Conservation (phyloP, 2,113 vertebrate species). For the Zosterops japonicus region DNA sequence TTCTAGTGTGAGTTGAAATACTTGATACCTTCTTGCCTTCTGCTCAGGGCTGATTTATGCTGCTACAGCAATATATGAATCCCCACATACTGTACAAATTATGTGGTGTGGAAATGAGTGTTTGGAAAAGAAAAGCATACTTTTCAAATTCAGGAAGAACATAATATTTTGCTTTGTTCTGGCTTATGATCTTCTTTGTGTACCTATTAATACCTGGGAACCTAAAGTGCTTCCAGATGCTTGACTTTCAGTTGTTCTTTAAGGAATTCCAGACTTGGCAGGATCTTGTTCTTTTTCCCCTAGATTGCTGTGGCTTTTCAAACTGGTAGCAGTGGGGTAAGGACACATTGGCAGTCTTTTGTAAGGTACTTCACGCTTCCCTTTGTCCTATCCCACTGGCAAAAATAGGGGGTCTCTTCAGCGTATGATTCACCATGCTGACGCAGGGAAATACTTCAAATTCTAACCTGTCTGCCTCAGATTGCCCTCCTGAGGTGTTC, state of each 20-base stretch:
- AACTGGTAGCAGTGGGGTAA: neutral
- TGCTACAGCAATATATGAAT: conserved; percentile 27
- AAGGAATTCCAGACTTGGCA: neutral
- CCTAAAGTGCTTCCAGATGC: conserved; percentile 43
- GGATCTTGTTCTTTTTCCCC: neutral
- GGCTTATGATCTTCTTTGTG: conserved; percentile 2
- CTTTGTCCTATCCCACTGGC: neutral
- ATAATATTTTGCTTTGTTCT: conserved; percentile 9
- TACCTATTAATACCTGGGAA: conserved; percentile 34
- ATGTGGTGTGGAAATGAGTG: neutral
- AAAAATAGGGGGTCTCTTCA: neutral
- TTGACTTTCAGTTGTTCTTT: neutral
- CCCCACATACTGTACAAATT: conserved; percentile 23
- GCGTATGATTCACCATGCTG: neutral
- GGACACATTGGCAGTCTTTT: neutral
- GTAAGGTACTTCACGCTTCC: neutral
- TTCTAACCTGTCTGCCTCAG: neutral
- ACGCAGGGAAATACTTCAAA: neutral
- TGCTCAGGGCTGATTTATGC: conserved; percentile 8
- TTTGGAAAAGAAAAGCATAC: conserved; percentile 24
- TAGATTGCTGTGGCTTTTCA: neutral
- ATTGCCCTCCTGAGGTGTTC: neutral
- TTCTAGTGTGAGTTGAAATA: neutral
- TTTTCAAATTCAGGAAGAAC: conserved; percentile 29
- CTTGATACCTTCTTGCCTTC: neutral